These are phyloP conservation scores for Pantherophis guttatus DNA, from an alignment of 2,113 vertebrate genomes.

Conservation along the genomic window DNA sequence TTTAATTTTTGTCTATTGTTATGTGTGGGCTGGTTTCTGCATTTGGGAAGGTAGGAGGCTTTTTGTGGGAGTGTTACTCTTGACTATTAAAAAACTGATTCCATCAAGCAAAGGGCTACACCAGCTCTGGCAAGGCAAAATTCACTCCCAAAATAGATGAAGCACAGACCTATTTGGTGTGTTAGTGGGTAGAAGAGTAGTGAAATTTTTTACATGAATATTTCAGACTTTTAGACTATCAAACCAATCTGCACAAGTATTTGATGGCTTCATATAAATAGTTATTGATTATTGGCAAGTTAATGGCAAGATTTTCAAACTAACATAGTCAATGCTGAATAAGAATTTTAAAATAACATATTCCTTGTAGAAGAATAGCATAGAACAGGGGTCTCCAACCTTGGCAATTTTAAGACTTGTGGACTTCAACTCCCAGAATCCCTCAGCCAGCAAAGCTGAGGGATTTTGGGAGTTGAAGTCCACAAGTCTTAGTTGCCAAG, in stretches of 20 bases:
- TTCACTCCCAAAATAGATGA: no score
- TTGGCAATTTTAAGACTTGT: no score
- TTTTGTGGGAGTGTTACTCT: background rate
- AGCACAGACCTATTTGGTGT: no score
- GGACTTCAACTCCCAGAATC: no score
- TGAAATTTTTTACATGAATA: background rate
- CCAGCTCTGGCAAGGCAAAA: background rate
- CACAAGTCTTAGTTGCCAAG: no score
- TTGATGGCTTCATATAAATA: background rate
- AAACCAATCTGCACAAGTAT: background rate
- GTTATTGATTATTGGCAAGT: background rate
- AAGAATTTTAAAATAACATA: background rate
- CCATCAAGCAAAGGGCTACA: background rate
- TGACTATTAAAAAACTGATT: background rate
- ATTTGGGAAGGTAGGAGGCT: background rate
- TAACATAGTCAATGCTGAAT: background rate
- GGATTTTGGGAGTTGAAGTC: no score
- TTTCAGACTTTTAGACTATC: background rate
- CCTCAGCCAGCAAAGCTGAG: no score
- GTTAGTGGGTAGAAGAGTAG: background rate
- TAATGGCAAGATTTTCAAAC: background rate
- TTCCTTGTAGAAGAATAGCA: background rate
- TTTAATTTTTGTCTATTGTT: background rate
- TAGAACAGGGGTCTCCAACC: background rate
- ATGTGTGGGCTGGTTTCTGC: background rate